These are phyloP conservation scores for Atta cephalotes DNA, from an alignment of 1,140 invertebrate species.

Conservation along the genomic window DNA sequence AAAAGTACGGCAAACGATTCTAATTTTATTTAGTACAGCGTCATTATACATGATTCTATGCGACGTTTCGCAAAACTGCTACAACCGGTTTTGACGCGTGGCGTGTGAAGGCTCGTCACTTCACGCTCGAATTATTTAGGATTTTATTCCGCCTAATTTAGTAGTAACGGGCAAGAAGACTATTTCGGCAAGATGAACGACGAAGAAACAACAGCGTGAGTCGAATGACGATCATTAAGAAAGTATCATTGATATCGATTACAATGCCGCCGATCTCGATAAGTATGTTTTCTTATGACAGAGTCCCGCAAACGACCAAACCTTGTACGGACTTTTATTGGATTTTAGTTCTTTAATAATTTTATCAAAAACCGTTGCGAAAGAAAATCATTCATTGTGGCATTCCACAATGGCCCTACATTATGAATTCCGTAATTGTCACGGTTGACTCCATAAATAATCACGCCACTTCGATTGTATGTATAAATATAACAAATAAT, in stretches of 20 bases:
- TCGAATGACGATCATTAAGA: slow-evolving; percentile 30
- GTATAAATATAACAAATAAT: background rate
- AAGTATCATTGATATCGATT: slow-evolving; percentile 79
- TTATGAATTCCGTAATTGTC: slow-evolving; percentile 75
- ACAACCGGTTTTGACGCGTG: slow-evolving; percentile 75
- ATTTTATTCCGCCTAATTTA: slow-evolving; percentile 75
- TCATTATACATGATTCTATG: background rate
- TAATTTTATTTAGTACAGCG: slow-evolving; percentile 11
- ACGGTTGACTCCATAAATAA: slow-evolving; percentile 24
- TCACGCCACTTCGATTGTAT: background rate
- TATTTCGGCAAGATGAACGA: slow-evolving; percentile 31
- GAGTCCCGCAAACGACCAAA: slow-evolving; percentile 26
- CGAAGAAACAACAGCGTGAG: slow-evolving; percentile 6
- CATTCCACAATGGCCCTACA: slow-evolving; percentile 64
- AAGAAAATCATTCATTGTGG: slow-evolving; percentile 75
- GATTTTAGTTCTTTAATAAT: slow-evolving; percentile 81
- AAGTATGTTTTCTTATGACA: slow-evolving; percentile 79
- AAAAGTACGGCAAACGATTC: background rate
- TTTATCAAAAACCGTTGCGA: slow-evolving; percentile 76
- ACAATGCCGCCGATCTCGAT: slow-evolving; percentile 76
- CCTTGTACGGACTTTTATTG: slow-evolving; percentile 75
- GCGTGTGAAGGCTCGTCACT: slow-evolving; percentile 60
- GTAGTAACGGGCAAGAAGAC: slow-evolving; percentile 48
- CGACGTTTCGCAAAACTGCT: background rate
- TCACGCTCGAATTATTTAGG: slow-evolving; percentile 76